phyloP scores from a whole-genome alignment of 2,113 vertebrate species.

The Coreoperca whiteheadi region DNA sequence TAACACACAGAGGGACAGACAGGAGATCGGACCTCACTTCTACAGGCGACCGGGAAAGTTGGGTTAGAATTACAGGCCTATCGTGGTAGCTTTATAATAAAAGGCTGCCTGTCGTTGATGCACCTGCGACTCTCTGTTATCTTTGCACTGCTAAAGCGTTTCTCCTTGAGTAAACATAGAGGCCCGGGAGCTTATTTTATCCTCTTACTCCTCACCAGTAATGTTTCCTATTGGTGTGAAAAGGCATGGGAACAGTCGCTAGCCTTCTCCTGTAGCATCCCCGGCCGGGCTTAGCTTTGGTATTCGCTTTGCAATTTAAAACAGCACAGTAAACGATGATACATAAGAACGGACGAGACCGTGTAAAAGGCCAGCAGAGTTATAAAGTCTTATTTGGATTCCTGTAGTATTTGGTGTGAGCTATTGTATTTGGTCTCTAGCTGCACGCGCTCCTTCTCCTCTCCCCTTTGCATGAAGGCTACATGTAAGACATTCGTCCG shows the following conservation, averaged over 20 bases:
- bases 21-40: constrained; percentile 59
- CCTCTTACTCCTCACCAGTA: constrained; percentile 45
- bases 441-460: constrained; percentile 75
- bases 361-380: constrained; percentile 67
- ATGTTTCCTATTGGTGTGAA: constrained; percentile 65
- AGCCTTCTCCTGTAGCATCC: constrained; percentile 72
- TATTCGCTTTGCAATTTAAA: constrained; percentile 74
- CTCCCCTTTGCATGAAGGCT: constrained; percentile 68
- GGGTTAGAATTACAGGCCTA: constrained; percentile 55
- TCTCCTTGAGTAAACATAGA: constrained; percentile 77
- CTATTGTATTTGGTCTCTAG: constrained; percentile 82
- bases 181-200: constrained; percentile 57
- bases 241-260: constrained; percentile 79
- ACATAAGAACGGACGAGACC: constrained; percentile 52
- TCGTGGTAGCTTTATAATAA: constrained; percentile 42
- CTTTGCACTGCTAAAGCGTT: constrained; percentile 57
- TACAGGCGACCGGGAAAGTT: constrained; percentile 67
- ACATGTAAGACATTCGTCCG: constrained; percentile 69
- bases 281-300: constrained; percentile 78
- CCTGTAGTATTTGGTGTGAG: constrained; percentile 76
- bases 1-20: constrained; percentile 82
- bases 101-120: constrained; percentile 44
- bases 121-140: constrained; percentile 56
- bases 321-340: constrained; percentile 36
- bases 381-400: constrained; percentile 76